phyloP scores from a whole-genome alignment of 2,113 vertebrate species.

The Caranx melampygus region DNA sequence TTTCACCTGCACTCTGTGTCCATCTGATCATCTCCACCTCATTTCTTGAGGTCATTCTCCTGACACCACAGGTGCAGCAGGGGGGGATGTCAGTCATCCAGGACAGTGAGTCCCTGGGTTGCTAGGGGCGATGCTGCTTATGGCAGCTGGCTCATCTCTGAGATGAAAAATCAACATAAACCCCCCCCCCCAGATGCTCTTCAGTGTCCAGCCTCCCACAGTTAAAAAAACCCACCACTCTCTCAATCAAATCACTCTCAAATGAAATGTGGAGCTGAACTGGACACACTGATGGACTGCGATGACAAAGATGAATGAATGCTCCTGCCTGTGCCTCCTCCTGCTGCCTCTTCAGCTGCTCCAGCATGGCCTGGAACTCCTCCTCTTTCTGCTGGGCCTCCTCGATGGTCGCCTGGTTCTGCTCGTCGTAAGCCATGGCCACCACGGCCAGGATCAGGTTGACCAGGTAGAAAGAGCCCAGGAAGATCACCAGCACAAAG shows the following conservation, averaged over 20 bases:
- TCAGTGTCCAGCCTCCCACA: no score
- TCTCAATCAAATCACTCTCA: neutral
- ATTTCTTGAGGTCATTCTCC: neutral
- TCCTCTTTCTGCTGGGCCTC: conserved; percentile 96
- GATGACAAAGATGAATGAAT: neutral
- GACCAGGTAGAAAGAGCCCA: conserved; percentile 98
- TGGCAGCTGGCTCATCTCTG: conserved; percentile 4
- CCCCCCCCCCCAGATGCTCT: neutral
- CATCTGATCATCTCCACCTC: conserved; percentile 3
- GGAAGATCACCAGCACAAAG: conserved; percentile 97
- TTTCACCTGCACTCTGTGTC: neutral
- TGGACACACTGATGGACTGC: neutral
- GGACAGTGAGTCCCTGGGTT: conserved; percentile 11
- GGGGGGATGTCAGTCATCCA: conserved; percentile 31
- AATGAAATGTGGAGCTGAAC: neutral
- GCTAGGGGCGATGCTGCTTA: conserved; percentile 19
- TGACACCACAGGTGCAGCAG: neutral
- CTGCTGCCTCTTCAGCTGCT: conserved; percentile 96
- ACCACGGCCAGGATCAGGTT: conserved; percentile 98
- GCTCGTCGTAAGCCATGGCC: conserved; percentile 98
- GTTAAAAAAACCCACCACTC: no score
- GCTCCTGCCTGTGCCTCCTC: conserved; percentile 93
- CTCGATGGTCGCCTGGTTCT: conserved; percentile 96
- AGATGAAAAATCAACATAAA: conserved; percentile 4
- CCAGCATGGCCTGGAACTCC: conserved; percentile 97